A percentile compares a stretch with the other conserved stretches of the same genome.
phyloP scores from a whole-genome alignment of 2,888 invertebrate species.

The Drosophila nr. perissopoda region DNA sequence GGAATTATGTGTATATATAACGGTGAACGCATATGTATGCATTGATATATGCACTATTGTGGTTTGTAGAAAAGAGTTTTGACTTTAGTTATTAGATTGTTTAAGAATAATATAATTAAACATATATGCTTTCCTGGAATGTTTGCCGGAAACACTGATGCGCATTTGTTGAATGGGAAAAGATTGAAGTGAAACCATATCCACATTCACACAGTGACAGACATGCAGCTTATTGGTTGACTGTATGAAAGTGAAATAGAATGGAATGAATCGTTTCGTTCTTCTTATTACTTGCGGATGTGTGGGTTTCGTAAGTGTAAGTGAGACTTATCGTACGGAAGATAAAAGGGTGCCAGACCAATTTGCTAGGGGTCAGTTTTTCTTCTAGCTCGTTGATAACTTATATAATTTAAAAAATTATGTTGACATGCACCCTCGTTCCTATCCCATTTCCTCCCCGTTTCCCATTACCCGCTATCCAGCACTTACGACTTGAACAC shows the following conservation, averaged over 20 bases:
- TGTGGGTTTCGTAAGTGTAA: constrained; percentile 27
- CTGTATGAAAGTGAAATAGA: constrained; percentile 72
- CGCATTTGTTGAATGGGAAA: constrained; percentile 79
- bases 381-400: constrained; percentile 77
- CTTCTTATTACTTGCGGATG: constrained; percentile 30
- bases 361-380: constrained; percentile 77
- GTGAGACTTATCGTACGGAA: constrained; percentile 64
- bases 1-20: not conserved
- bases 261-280: constrained; percentile 70
- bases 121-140: constrained; percentile 66
- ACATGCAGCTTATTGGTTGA: constrained; percentile 73
- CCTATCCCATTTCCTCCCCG: not conserved
- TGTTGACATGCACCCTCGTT: constrained; percentile 69
- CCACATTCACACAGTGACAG: constrained; percentile 20
- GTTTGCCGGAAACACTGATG: constrained; percentile 54
- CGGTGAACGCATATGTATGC: not conserved
- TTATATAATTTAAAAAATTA: constrained; percentile 78
- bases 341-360: constrained; percentile 72
- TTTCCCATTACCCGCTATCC: not conserved
- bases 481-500: no score
- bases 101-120: constrained; percentile 78
- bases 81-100: constrained; percentile 71
- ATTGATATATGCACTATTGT: not conserved
- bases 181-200: constrained; percentile 75
- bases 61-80: constrained; percentile 26